These are phyloP conservation scores for Rhinoderma darwinii DNA, from an alignment of 2,113 vertebrate genomes.

Conservation along the genomic window DNA sequence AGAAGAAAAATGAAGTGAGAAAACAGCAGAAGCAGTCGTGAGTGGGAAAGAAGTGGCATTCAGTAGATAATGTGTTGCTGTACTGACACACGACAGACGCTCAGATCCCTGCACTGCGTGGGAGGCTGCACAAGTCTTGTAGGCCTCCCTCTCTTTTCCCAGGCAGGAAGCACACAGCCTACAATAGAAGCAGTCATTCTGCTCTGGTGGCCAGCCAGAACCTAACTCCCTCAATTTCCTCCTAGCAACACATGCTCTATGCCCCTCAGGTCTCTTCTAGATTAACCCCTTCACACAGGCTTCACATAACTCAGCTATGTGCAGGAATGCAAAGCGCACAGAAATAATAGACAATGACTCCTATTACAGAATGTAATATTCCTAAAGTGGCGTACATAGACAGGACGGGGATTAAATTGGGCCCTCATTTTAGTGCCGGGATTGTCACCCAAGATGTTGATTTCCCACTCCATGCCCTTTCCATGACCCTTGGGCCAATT, in stretches of 20 bases:
- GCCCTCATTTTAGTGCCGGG: background rate
- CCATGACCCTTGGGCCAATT: background rate
- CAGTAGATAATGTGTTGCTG: conserved; percentile 59
- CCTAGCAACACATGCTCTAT: conserved; percentile 55
- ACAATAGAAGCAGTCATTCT: conserved; percentile 61
- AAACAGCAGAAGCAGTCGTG: conserved; percentile 37
- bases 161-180: conserved; percentile 68
- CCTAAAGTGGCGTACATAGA: background rate
- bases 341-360: conserved; percentile 35
- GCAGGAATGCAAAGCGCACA: conserved; percentile 16
- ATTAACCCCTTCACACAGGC: conserved; percentile 45
- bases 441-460: background rate
- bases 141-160: conserved; percentile 70
- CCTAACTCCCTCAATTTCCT: conserved; percentile 58
- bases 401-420: background rate
- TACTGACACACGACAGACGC: conserved; percentile 70
- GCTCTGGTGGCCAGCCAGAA: conserved; percentile 58
- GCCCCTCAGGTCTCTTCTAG: conserved; percentile 42
- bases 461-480: too few species aligned
- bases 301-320: conserved; percentile 5
- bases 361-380: background rate
- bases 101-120: conserved; percentile 66
- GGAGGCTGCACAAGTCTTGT: conserved; percentile 67
- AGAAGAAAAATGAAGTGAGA: conserved; percentile 28
- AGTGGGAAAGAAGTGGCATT: conserved; percentile 56